Conservation (phyloP, 2,113 vertebrate genomes). For the Mobula hypostoma region DNA sequence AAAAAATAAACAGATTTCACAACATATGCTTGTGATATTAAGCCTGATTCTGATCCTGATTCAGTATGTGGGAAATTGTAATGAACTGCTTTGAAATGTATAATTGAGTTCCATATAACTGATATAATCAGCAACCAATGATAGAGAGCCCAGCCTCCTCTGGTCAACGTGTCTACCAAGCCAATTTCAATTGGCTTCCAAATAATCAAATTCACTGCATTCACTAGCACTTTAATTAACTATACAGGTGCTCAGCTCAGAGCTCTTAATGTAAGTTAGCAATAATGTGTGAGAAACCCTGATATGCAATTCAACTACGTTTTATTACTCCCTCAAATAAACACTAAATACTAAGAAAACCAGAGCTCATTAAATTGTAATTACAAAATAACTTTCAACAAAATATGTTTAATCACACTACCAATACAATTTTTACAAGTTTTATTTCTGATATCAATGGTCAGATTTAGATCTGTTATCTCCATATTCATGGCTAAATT, state of each 20-base stretch:
- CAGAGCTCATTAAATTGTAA: not conserved
- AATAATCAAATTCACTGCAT: not conserved
- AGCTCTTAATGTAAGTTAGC: not conserved
- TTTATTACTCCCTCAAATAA: not conserved
- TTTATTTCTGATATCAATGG: not conserved
- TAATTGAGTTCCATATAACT: not conserved
- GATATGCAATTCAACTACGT: not conserved
- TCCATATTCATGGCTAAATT: not conserved
- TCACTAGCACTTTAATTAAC: not conserved
- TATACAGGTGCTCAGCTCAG: too few relatives aligned
- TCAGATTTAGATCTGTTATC: not conserved
- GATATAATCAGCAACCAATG: not conserved
- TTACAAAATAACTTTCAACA: not conserved
- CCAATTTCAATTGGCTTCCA: not conserved
- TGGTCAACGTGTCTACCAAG: not conserved
- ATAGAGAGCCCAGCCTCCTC: not conserved
- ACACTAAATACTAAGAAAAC: not conserved
- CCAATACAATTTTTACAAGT: not conserved
- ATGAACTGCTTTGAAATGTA: too few relatives aligned
- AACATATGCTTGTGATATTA: too few relatives aligned
- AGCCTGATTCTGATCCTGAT: too few relatives aligned
- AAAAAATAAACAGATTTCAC: too few relatives aligned
- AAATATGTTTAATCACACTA: not conserved
- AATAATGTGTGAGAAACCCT: not conserved
- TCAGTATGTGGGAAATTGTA: not conserved